Evolutionary conservation across 2,888 invertebrate species (phyloP).

Genomic region (Calameuta idolon): DNA sequence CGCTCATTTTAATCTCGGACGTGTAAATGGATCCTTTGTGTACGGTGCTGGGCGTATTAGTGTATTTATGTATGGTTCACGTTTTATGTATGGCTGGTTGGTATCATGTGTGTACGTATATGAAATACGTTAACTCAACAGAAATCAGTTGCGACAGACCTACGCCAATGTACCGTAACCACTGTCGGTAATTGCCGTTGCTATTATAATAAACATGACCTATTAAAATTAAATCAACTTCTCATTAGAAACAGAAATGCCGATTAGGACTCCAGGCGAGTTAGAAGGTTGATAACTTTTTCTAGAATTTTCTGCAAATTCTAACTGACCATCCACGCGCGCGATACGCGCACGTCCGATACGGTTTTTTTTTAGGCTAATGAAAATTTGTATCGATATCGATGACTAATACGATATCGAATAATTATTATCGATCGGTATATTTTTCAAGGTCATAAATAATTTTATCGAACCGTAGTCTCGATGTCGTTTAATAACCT

Average conservation of each 20-base stretch:
- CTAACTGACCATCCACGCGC: not conserved
- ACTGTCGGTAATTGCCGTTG: conserved; percentile 37
- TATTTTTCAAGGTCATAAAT: not conserved
- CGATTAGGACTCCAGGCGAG: conserved; percentile 11
- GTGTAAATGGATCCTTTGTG: not conserved
- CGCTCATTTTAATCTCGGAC: not conserved
- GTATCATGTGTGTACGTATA: not conserved
- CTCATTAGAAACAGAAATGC: conserved; percentile 42
- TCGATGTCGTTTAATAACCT: not conserved
- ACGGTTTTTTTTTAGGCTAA: not conserved
- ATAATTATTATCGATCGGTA: not conserved
- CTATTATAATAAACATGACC: conserved; percentile 43
- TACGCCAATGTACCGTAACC: conserved; percentile 11
- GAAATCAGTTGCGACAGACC: conserved; percentile 6
- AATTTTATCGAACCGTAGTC: not conserved
- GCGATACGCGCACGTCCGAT: not conserved
- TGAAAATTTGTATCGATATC: not conserved
- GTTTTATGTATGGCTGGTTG: not conserved
- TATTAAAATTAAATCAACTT: conserved; percentile 53
- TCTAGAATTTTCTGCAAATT: not conserved
- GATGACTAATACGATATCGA: not conserved
- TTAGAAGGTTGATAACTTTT: not conserved
- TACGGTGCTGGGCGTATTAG: not conserved
- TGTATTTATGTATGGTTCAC: not conserved
- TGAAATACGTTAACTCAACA: conserved; percentile 8